Percentiles rank a stretch among this genome's conserved stretches.
Conservation (phyloP, 1,140 invertebrate species). For the Lepidurus couesii region DNA sequence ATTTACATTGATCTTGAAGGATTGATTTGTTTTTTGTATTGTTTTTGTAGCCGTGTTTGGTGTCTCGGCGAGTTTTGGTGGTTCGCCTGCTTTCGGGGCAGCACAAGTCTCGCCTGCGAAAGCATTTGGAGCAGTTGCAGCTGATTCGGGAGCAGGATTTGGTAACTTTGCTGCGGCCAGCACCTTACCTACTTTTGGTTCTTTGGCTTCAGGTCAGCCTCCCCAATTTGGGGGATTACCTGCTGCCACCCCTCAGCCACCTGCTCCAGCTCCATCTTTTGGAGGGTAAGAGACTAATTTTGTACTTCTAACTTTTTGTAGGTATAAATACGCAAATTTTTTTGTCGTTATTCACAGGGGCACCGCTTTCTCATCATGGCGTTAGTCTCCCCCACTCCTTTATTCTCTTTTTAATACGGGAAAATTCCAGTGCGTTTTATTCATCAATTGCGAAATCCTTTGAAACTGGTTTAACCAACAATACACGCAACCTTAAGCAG, state of each 20-base stretch:
- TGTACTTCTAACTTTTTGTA: neutral
- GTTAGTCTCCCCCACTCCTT: neutral
- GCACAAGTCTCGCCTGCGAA: neutral
- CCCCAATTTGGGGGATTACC: slow-evolving; percentile 7
- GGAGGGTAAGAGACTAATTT: slow-evolving; percentile 20
- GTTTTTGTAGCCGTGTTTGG: slow-evolving; percentile 30
- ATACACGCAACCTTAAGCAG: neutral
- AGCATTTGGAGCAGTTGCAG: slow-evolving; percentile 13
- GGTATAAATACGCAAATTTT: neutral
- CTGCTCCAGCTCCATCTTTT: slow-evolving; percentile 26
- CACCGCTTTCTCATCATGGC: slow-evolving; percentile 28
- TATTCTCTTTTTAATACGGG: slow-evolving; percentile 33
- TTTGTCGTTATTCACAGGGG: neutral
- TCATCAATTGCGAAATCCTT: neutral
- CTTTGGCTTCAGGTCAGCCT: slow-evolving; percentile 19
- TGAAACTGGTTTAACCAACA: neutral
- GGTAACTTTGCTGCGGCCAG: slow-evolving; percentile 25
- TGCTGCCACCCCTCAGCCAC: neutral
- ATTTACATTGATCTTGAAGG: neutral
- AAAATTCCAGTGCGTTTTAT: slow-evolving; percentile 36
- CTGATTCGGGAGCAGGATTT: slow-evolving; percentile 25
- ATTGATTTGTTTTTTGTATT: neutral
- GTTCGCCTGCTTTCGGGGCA: slow-evolving; percentile 23
- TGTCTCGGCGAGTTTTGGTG: slow-evolving; percentile 6
- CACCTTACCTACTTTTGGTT: slow-evolving; percentile 30